Base-by-base conservation (phyloP, 1,140 invertebrate species). In the Drosophila takahashii region DNA sequence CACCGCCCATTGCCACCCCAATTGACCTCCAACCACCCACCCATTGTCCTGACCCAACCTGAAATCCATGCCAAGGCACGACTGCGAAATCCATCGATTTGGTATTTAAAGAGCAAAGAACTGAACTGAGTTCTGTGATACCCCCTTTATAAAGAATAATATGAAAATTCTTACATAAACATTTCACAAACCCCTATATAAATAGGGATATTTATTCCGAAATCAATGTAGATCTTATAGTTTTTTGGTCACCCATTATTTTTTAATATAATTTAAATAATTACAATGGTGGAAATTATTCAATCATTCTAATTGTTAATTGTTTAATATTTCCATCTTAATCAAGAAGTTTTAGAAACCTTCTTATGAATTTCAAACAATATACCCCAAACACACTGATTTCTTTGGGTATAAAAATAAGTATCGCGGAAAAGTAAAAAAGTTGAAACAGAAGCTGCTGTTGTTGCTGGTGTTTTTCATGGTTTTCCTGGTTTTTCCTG, bases 1-100 rank as follows among this genome's bases (percentile, higher is more conserved):
- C 27, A 37, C 34, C 54, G 51, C 34, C 57, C 64, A 51, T n/a
- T 27, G 9, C 13, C 13, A 26, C 18, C 27, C 32, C 56, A 37
- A 48, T 60, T 72, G 66, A 69, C 66, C 47, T 34, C 37, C 50
- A 3, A 2, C 13, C 7, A 36, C 13, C 2, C 7, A 41, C 8
- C 34, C 57, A 54, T 36, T 53, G 48, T 32, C 59, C 16, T 18
- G 42, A 11, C 41, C 39, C 36, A 27, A 27, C 27, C 50, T 34
- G 51, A 44, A 62, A 74, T 74, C 56, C 70, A 47, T 74, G 57
- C 58, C 50, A 41, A 47, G 58, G 70, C 70, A 62, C 51, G 52
- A 67, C 72, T 59, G 50, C 54, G 10, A 60, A 69, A 58, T 59
- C 47, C 62, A 83, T 83, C 61, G 79, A 83, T 83, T 83, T 66